Conservation (phyloP, 2,888 invertebrate species). For the Cosmia trapezina region DNA sequence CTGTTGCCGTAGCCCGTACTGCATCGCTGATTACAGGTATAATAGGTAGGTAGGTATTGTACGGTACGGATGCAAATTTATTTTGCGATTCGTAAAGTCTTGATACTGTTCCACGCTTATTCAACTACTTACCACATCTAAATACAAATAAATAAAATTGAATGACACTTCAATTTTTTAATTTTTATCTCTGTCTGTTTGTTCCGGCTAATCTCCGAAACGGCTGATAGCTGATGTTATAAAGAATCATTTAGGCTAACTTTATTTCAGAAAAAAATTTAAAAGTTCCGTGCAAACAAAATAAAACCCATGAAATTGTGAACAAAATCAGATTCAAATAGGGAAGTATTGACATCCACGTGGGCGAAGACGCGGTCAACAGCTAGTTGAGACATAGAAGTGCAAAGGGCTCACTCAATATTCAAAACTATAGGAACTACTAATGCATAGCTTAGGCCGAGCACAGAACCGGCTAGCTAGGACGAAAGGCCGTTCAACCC, state of each 20-base stretch:
- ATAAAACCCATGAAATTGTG: too few relatives aligned
- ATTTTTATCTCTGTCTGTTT: too few relatives aligned
- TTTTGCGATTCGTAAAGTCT: conserved; percentile 2
- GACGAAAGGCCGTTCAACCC: conserved; percentile 82
- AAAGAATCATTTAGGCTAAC: too few relatives aligned
- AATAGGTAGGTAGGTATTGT: neutral
- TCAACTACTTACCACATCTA: neutral
- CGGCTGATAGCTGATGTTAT: too few relatives aligned
- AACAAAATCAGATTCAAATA: too few relatives aligned
- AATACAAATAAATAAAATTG: too few relatives aligned
- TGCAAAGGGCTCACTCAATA: conserved; percentile 27
- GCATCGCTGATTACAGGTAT: neutral
- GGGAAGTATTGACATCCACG: too few relatives aligned
- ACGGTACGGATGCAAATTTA: neutral
- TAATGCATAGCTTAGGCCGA: conserved; percentile 65
- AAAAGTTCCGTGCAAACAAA: too few relatives aligned
- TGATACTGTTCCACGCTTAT: neutral
- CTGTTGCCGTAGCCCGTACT: neutral
- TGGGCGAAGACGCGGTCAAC: too few relatives aligned
- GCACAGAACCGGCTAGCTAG: conserved; percentile 78
- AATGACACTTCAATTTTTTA: too few relatives aligned
- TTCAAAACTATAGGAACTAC: conserved; percentile 43
- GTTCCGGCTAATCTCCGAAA: too few relatives aligned
- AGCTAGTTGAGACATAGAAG: conserved; percentile 1
- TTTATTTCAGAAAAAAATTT: too few relatives aligned